Percentiles rank a stretch among this genome's conserved stretches.
Conservation (phyloP, 2,888 invertebrate genomes). For the Lithophane socia region DNA sequence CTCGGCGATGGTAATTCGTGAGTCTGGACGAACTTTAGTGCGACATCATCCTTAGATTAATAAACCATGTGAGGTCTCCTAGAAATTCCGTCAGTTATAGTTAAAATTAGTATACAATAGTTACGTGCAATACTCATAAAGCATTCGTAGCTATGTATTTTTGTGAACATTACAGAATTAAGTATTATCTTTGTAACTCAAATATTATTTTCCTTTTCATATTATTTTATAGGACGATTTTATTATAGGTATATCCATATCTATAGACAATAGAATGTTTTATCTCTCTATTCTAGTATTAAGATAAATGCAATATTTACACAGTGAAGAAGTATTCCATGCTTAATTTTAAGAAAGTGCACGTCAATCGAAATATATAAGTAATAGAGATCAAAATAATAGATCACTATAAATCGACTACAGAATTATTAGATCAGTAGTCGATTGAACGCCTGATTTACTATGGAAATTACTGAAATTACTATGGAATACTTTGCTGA, state of each 20-base stretch:
- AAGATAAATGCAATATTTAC: slow-evolving; percentile 68
- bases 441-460: slow-evolving; percentile 10
- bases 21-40: slow-evolving; percentile 18
- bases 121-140: slow-evolving; percentile 48
- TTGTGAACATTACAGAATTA: slow-evolving; percentile 65
- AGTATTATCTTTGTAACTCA: slow-evolving; percentile 71
- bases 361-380: slow-evolving; percentile 7
- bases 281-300: slow-evolving; percentile 69
- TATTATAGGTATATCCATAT: slow-evolving; percentile 66
- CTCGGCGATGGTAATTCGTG: background rate
- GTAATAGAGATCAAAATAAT: background rate
- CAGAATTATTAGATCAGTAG: background rate
- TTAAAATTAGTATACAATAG: slow-evolving; percentile 23
- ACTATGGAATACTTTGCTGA: slow-evolving; percentile 48
- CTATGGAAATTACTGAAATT: slow-evolving; percentile 21
- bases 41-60: slow-evolving; percentile 20
- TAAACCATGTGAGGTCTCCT: slow-evolving; percentile 12
- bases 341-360: slow-evolving; percentile 32
- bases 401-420: slow-evolving; percentile 11
- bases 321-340: slow-evolving; percentile 56
- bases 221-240: slow-evolving; percentile 65
- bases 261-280: slow-evolving; percentile 66
- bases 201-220: slow-evolving; percentile 67
- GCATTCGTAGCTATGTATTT: slow-evolving; percentile 57
- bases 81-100: slow-evolving; percentile 43